phyloP scores from a whole-genome alignment of 2,888 invertebrate genomes.

The Allolobophora icterica region DNA sequence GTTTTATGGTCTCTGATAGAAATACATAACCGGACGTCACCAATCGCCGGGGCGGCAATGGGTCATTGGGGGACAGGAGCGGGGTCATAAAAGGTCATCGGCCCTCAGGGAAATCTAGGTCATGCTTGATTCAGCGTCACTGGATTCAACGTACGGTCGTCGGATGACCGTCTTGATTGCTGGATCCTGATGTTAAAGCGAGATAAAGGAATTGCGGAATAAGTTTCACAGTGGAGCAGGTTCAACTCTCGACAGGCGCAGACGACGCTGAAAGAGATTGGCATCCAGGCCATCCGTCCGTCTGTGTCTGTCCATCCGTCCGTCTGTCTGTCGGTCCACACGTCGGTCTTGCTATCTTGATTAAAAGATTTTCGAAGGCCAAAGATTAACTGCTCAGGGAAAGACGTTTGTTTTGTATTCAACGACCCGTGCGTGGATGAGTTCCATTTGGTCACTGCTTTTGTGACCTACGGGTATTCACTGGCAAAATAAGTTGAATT shows the following conservation, averaged over 20 bases:
- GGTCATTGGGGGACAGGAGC: constrained; percentile 73
- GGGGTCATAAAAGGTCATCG: constrained; percentile 25
- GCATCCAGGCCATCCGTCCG: neutral
- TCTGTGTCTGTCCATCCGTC: neutral
- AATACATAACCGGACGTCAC: constrained; percentile 83
- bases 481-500: too few species aligned
- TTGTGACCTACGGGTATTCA: too few species aligned
- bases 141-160: neutral
- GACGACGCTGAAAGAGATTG: neutral
- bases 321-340: neutral
- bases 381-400: too few species aligned
- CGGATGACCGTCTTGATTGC: neutral
- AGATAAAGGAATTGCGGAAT: neutral
- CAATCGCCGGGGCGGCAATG: constrained; percentile 87
- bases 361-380: too few species aligned
- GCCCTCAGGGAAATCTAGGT: constrained; percentile 31
- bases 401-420: too few species aligned
- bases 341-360: too few species aligned
- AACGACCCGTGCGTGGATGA: too few species aligned
- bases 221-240: neutral
- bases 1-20: neutral
- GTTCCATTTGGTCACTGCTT: too few species aligned
- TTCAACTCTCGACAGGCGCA: neutral
- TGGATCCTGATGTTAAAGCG: neutral
- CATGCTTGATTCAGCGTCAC: neutral